phyloP scores from a whole-genome alignment of 2,113 vertebrate species.

The Ptilorrhoa leucosticta region DNA sequence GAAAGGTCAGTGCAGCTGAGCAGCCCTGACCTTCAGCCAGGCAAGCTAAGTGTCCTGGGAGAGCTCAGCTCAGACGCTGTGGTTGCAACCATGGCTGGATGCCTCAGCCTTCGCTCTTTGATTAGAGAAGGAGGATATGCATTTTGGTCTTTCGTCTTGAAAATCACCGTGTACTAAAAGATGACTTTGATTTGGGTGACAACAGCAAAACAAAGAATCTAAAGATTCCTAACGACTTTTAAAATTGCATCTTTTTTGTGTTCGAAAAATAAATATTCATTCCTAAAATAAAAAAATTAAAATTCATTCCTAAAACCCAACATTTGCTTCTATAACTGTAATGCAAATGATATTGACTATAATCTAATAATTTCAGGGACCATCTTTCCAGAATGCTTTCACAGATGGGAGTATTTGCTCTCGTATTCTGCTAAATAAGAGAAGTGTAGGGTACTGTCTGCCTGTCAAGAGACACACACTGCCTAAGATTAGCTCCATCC shows the following conservation, averaged over 20 bases:
- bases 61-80: neutral
- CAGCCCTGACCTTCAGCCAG: neutral
- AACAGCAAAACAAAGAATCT: neutral
- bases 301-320: neutral
- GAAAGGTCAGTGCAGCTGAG: neutral
- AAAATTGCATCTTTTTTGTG: neutral
- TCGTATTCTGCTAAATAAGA: neutral
- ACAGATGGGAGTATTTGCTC: neutral
- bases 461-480: neutral
- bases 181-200: neutral
- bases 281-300: neutral
- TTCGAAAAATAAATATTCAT: neutral
- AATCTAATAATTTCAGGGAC: neutral
- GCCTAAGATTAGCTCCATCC: neutral
- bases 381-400: neutral
- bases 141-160: neutral
- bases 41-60: fast-evolving
- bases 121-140: neutral
- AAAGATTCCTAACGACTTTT: neutral
- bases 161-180: neutral
- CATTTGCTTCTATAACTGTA: neutral
- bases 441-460: neutral
- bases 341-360: neutral
- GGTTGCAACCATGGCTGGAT: neutral
- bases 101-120: neutral